Evolutionary conservation across 2,888 invertebrate genomes (phyloP).

Genomic region (Drosophila mimetica): DNA sequence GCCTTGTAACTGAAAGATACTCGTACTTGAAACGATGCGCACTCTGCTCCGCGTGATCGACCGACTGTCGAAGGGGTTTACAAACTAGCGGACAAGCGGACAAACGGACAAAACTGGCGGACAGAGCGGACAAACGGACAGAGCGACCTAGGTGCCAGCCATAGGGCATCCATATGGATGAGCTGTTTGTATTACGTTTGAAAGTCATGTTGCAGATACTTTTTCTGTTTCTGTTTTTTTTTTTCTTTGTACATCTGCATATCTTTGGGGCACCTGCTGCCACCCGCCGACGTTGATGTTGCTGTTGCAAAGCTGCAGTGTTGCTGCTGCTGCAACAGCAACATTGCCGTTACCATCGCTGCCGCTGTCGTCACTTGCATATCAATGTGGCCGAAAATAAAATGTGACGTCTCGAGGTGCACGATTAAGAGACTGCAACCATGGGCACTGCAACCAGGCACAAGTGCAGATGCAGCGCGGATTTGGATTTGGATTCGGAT

Average conservation of each 20-base stretch:
- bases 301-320: slow-evolving; percentile 3
- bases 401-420: slow-evolving; percentile 68
- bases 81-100: slow-evolving; percentile 42
- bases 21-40: slow-evolving; percentile 48
- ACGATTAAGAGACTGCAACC: slow-evolving; percentile 57
- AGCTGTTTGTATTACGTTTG: slow-evolving; percentile 77
- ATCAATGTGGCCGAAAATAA: slow-evolving; percentile 72
- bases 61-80: slow-evolving; percentile 72
- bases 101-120: slow-evolving; percentile 14
- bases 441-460: slow-evolving; percentile 36
- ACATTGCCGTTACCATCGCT: slow-evolving; percentile 22
- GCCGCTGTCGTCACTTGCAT: slow-evolving; percentile 68
- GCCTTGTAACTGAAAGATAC: slow-evolving; percentile 45
- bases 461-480: slow-evolving; percentile 52
- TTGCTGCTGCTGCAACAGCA: neutral
- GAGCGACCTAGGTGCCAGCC: slow-evolving; percentile 24
- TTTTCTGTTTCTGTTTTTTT: no score
- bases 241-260: slow-evolving; percentile 63
- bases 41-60: slow-evolving; percentile 66
- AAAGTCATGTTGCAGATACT: slow-evolving; percentile 74
- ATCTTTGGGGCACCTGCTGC: slow-evolving; percentile 66
- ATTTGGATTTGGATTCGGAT: slow-evolving; percentile 9
- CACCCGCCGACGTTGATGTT: slow-evolving; percentile 27
- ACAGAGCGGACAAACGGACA: slow-evolving; percentile 3
- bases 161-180: slow-evolving; percentile 70